Evolutionary conservation across 2,888 invertebrate species (phyloP).

Genomic region (Rugalucina vietnamica): DNA sequence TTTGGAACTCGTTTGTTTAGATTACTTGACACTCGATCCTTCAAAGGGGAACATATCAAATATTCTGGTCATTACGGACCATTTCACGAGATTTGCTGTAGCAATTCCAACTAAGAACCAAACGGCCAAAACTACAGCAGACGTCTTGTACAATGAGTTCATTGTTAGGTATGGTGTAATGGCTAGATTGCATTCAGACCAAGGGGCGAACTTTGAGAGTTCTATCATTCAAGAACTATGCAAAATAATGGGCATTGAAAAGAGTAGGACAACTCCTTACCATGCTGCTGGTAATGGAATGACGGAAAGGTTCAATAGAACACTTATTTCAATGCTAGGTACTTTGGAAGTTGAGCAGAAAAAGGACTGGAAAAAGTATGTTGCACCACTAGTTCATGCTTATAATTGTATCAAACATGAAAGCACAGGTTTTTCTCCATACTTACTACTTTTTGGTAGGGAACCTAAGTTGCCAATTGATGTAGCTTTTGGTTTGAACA

Average conservation of each 20-base stretch:
- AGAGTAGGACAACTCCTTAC: background rate
- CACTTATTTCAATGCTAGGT: background rate
- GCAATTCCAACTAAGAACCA: constrained; percentile 15
- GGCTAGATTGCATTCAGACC: constrained; percentile 1
- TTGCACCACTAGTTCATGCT: background rate
- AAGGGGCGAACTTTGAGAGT: constrained; percentile 13
- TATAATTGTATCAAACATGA: constrained; percentile 20
- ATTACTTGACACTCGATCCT: background rate
- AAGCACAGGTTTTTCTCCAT: background rate
- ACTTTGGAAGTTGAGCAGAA: background rate
- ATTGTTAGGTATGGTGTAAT: background rate
- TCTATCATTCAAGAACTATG: constrained; percentile 8
- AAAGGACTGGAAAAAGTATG: constrained; percentile 5
- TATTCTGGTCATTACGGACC: background rate
- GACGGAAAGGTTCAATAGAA: background rate
- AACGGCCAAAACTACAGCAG: constrained; percentile 14
- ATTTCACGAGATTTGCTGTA: background rate
- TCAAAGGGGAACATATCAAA: constrained; percentile 2
- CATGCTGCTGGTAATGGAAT: background rate
- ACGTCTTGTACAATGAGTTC: background rate
- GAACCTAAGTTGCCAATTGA: background rate
- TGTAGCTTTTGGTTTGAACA: background rate
- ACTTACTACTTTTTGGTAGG: background rate
- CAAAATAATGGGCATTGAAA: background rate
- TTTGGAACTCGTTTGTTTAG: background rate